These are phyloP conservation scores for Perizoma flavofasciatum DNA, from an alignment of 2,888 invertebrate genomes.

Conservation along the genomic window DNA sequence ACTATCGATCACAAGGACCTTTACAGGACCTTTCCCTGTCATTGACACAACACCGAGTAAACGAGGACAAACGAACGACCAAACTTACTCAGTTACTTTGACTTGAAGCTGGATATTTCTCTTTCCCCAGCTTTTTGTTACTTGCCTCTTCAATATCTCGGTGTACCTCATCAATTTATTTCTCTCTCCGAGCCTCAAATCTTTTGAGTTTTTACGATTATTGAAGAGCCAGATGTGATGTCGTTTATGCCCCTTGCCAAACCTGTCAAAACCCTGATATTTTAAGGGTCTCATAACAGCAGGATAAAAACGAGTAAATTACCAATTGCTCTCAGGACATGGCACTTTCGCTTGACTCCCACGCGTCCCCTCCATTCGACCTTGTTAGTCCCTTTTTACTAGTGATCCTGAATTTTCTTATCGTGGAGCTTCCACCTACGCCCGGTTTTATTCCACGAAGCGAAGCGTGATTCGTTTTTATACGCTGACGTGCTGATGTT, in stretches of 20 bases:
- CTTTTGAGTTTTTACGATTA: background rate
- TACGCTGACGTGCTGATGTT: slow-evolving; percentile 22
- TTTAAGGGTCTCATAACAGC: slow-evolving; percentile 27
- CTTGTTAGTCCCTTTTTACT: slow-evolving; percentile 44
- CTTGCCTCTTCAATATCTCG: too few species aligned
- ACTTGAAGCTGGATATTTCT: background rate
- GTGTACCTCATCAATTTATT: too few species aligned
- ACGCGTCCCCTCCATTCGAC: slow-evolving; percentile 34
- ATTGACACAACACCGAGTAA: too few species aligned
- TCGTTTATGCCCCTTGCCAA: slow-evolving; percentile 4
- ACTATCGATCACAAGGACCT: too few species aligned
- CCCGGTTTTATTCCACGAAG: slow-evolving; percentile 29
- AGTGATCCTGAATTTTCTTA: slow-evolving; percentile 45
- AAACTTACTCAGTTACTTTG: too few species aligned
- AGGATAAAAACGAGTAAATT: slow-evolving; percentile 42
- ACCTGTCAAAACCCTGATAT: slow-evolving; percentile 14
- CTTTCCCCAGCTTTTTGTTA: too few species aligned
- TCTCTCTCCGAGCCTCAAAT: too few species aligned
- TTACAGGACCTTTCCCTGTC: too few species aligned
- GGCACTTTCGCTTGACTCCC: slow-evolving; percentile 39
- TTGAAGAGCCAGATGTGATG: background rate
- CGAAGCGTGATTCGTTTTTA: slow-evolving; percentile 32
- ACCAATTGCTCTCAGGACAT: slow-evolving; percentile 44
- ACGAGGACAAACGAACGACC: too few species aligned
- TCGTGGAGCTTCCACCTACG: slow-evolving; percentile 48